Evolutionary conservation across 2,113 vertebrate species (phyloP), one percentile per base, ranked within the genome.

Genomic region (Stegostoma tigrinum): DNA sequence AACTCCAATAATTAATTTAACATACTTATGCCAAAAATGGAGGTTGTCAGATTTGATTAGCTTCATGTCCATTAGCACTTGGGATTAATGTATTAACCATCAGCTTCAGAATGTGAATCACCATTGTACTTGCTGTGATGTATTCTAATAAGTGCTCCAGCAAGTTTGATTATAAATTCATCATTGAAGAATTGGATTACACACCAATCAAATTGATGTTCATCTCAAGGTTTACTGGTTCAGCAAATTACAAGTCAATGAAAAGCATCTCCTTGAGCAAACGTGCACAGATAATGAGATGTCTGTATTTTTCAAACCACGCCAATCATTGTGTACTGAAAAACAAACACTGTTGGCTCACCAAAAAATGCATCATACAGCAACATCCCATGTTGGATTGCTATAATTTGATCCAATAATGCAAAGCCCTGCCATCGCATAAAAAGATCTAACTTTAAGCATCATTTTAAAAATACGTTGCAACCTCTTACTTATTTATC

Each of bases 381-480:
- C 27, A 70, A 95, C 45, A 34, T 19, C 66, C 72, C 68, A 95
- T 48, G 67, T 95, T 95, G 67, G 67, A 72, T 95, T 95, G 67
- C 42, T 45, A 52, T 52, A 70, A 72, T 72, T 30, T 66, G 34
- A 61, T 90, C 64, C 67, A 94, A 68, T 94, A 68, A 72, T 52
- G 67, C 24, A 95, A 45, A 48, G 72, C 34, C 30, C 38, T 70
- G 70, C 72, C 93, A 95, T 95, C 48, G 93, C 93, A 95, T n/a
- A 72, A 72, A 17, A 45, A 70, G 55, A 90, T 45, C 5, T 95
- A 95, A 45, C 68, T 38, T 94, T 72, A 24, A 72, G 24, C 52
- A 12, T 72, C 42, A 45, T 95, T 95, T 95, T 72, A 95, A 95
- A 95, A 72, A 30, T 94, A 45, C 48, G 42, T 72, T 95, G 93